These are phyloP conservation scores for Oncorhynchus mykiss DNA, from an alignment of 2,113 vertebrate species.

Conservation along the genomic window DNA sequence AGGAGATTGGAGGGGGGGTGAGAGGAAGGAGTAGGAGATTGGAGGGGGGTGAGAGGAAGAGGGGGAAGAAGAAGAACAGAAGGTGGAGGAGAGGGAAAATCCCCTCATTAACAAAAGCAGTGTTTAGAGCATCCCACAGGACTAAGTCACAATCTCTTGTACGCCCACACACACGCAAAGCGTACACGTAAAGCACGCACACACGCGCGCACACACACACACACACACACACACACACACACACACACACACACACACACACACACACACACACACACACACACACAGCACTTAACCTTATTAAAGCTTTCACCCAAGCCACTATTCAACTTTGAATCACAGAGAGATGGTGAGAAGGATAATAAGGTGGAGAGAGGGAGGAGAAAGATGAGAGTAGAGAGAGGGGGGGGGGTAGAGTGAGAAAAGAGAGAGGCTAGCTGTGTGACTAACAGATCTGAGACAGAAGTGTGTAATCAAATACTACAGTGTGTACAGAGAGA, in stretches of 20 bases:
- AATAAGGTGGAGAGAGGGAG: neutral
- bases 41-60: slow-evolving; percentile 24
- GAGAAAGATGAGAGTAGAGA: neutral
- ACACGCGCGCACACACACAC: no score
- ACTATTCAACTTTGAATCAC: slow-evolving; percentile 48
- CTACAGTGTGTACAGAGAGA: neutral
- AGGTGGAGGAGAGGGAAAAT: slow-evolving; percentile 13
- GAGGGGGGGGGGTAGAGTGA: neutral
- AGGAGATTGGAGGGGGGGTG: no score
- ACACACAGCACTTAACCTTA: slow-evolving; percentile 68
- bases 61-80: slow-evolving; percentile 24
- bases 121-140: slow-evolving; percentile 30
- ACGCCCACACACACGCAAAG: slow-evolving; percentile 23
- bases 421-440: slow-evolving; percentile 16
- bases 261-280: neutral
- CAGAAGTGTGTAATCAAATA: slow-evolving; percentile 6
- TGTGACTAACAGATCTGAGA: slow-evolving; percentile 34
- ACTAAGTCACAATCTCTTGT: slow-evolving; percentile 21
- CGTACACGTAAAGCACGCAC: slow-evolving; percentile 3
- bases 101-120: slow-evolving; percentile 38
- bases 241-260: no score
- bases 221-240: neutral
- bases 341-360: neutral
- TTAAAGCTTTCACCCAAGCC: slow-evolving; percentile 63
- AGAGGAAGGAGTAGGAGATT: slow-evolving; percentile 24